These are phyloP conservation scores for Narcine bancroftii DNA, from an alignment of 2,113 vertebrate species.

Conservation along the genomic window DNA sequence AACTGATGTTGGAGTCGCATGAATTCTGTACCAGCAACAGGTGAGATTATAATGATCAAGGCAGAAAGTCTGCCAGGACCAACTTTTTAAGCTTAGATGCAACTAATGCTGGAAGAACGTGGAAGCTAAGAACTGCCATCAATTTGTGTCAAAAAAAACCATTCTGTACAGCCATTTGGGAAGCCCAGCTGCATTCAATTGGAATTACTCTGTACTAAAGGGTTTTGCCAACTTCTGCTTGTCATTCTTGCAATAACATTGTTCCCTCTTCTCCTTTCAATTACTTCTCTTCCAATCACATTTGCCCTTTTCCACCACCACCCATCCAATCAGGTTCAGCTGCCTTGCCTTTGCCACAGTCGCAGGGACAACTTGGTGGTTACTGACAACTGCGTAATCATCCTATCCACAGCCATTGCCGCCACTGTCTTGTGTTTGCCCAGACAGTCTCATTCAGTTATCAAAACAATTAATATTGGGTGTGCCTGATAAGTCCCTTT, in stretches of 20 bases:
- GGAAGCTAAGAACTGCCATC: not conserved
- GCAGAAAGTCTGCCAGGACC: too few species aligned
- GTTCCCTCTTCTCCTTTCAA: too few species aligned
- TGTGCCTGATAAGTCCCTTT: not conserved
- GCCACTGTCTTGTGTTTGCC: too few species aligned
- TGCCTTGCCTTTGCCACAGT: not conserved
- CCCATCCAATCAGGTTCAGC: not conserved
- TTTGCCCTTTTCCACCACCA: not conserved
- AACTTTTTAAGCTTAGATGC: not conserved
- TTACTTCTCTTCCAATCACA: not conserved
- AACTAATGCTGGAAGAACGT: not conserved
- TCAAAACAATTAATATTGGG: not conserved
- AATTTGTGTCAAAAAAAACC: not conserved
- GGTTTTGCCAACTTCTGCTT: not conserved
- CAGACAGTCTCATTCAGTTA: too few species aligned
- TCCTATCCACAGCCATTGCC: not conserved
- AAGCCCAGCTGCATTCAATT: not conserved
- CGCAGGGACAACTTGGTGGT: not conserved
- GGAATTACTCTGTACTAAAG: not conserved
- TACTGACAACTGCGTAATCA: too few species aligned
- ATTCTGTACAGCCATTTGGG: not conserved
- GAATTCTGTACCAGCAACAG: not conserved
- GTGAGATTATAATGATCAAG: not conserved
- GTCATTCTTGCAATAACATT: not conserved
- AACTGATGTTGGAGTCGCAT: too few species aligned